Base-by-base conservation (phyloP, 2,797 vertebrate genomes). In the Enteromius afrohamiltoni region DNA sequence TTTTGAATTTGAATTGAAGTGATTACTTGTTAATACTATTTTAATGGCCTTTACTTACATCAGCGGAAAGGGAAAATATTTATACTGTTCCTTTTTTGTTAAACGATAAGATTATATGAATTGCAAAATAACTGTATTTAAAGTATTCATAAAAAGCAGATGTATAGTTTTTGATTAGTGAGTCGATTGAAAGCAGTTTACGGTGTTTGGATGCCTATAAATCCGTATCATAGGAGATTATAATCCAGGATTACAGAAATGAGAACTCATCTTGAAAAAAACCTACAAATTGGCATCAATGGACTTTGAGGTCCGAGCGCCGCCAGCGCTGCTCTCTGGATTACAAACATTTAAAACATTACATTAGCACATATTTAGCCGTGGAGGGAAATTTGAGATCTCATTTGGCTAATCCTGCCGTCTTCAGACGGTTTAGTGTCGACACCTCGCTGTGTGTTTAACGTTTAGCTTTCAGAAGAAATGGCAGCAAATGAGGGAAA, bases 331-430 rank as follows among this genome's bases (percentile, higher is more conserved):
- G 23, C 68, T 80, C 23, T 16, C 49, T 40, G 64, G 70, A 75
- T 76, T 80, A 75, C 23, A 37, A 29, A 42, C 45, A 14, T 47
- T 70, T 37, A 73, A 58, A 21, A 51, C 49, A 29, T 14, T 34
- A 40, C 79, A 85, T 82, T 42, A 85, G 16, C 47, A 3, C 37
- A 40, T 58, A 37, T 68, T 80, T 29, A 76, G 53, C 71, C 67
- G 45, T 64, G 21, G 26, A 51, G 31, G 77, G 19, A 69, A 65
- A 83, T 29, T 34, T 45, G 77, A 77, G 64, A 62, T 64, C 68
- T 67, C 79, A 77, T 85, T 85, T 53, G 17, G 17, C 42, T 73
- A 77, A 85, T 85, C 74, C 80, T 47, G 70, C 5, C 31, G 47
- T 47, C 64, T 62, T 62, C 51, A 29, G 29, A 60, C 64, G 80